Evolutionary conservation across 2,113 vertebrate species (phyloP).

Genomic region (Campylomormyrus numenius): DNA sequence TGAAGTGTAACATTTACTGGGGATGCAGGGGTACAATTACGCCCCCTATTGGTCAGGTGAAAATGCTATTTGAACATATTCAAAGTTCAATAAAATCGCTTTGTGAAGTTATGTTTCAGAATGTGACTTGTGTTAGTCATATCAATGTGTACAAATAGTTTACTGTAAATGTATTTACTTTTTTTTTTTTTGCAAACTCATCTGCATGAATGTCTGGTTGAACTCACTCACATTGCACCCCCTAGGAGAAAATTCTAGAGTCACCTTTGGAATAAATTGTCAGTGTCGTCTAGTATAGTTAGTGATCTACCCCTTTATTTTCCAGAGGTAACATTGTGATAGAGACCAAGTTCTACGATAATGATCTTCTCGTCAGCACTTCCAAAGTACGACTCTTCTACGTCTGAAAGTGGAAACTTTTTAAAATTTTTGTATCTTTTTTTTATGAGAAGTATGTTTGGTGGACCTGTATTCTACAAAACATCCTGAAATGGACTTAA

Average conservation of each 20-base stretch:
- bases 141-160: neutral
- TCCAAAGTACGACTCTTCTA: constrained; percentile 97
- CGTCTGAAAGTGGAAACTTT: constrained; percentile 64
- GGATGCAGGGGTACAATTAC: neutral
- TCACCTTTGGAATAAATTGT: neutral
- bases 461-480: constrained; percentile 26
- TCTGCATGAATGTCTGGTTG: neutral
- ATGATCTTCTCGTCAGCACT: constrained; percentile 96
- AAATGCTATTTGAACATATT: neutral
- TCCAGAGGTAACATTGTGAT: constrained; percentile 94
- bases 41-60: neutral
- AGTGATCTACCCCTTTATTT: constrained; percentile 10
- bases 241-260: neutral
- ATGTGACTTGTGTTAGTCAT: neutral
- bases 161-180: neutral
- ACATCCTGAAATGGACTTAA: neutral
- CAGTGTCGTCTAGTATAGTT: neutral
- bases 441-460: constrained; percentile 5
- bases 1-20: neutral
- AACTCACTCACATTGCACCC: neutral
- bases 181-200: neutral
- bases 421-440: constrained; percentile 13
- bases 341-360: constrained; percentile 97
- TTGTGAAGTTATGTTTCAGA: neutral
- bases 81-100: neutral